Evolutionary conservation across 2,113 vertebrate genomes (phyloP), one percentile per base, ranked within the genome.

Genomic region (Cheirogaleus medius): DNA sequence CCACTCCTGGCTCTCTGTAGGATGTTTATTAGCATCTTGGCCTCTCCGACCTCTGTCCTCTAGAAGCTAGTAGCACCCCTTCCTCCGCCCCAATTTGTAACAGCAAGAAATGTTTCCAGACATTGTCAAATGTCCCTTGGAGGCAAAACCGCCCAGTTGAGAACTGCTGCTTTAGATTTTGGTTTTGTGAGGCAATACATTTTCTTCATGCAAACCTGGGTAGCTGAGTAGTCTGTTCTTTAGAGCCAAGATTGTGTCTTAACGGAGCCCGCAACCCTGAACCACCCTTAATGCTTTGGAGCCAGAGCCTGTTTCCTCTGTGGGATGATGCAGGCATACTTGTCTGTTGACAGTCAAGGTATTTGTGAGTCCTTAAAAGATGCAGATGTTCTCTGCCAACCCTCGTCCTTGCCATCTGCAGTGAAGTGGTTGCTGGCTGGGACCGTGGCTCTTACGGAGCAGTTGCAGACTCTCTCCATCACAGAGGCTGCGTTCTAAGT

Each of bases 251-350:
- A 56, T 56, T 21, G 52, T 34, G 6, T 66, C 56, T 15, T 54
- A 17, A 13, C 81, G 11, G n/a, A 44, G 14, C 77, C 20, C 0
- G 27, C 10, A 13, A 15, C 12, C 37, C 29, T 20, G 4, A 14
- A 49, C 83, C 49, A 1, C 29, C 56, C 10, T 32, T 9, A 27
- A 29, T 54, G 15, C 1, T 0, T 1, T 0, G 2, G 29, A 39
- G 60, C 58, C 0, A 8, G 66, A 47, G 39, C 52, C 64, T 1
- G 3, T 39, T 52, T 56, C 37, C 15, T 23, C 77, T 25, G 8
- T 18, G 54, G 39, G 47, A 56, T 21, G 42, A 32, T 5, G 29
- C 6, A 5, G 27, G 12, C 27, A 34, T 15, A 0, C 54, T 68
- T 56, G 42, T n/a, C 52, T 86, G 9, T 47, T 54, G 60, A 39